These are phyloP conservation scores for Rhopalosiphum padi DNA, from an alignment of 1,140 invertebrate species.

Conservation along the genomic window DNA sequence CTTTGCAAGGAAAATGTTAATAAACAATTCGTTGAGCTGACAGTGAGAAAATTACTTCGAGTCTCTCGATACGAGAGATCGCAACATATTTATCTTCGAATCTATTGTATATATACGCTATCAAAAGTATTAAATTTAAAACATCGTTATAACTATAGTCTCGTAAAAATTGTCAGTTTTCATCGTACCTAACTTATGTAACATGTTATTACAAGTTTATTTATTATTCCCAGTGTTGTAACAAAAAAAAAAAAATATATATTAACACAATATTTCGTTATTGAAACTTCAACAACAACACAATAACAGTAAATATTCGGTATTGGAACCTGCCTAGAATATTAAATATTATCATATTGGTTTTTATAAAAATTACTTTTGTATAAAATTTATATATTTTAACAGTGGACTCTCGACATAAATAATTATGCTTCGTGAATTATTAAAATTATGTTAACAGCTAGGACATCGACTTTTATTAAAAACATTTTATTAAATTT, in stretches of 20 bases:
- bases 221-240: slow-evolving; percentile 13
- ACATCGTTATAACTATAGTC: not conserved
- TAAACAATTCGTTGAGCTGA: not conserved
- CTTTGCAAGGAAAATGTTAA: not conserved
- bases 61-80: not conserved
- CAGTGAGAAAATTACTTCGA: not conserved
- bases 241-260: not conserved
- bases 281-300: not conserved
- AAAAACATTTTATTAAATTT: not conserved
- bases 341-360: slow-evolving; percentile 1
- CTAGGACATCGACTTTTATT: not conserved
- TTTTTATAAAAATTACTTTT: slow-evolving; percentile 19
- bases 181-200: not conserved
- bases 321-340: not conserved
- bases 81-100: not conserved
- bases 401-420: not conserved
- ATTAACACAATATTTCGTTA: not conserved
- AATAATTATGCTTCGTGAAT: not conserved
- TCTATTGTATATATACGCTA: slow-evolving; percentile 2
- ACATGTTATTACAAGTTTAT: not conserved
- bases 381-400: not conserved
- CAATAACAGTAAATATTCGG: not conserved
- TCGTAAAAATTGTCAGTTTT: slow-evolving; percentile 12
- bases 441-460: not conserved
- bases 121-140: not conserved